phyloP scores from a whole-genome alignment of 2,797 vertebrate species.

The Monodelphis domestica region DNA sequence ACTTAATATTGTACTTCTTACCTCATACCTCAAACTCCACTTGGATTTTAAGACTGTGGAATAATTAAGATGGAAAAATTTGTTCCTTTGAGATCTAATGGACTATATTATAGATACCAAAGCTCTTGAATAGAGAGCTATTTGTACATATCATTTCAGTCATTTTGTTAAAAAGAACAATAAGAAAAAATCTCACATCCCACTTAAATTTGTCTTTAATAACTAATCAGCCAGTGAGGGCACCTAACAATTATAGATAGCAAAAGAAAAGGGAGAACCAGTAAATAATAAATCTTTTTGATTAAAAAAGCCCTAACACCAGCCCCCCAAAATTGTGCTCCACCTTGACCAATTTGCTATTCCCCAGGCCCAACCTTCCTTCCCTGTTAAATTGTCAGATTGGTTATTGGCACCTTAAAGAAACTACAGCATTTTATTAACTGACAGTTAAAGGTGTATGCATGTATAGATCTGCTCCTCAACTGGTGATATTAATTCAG shows the following conservation, averaged over 20 bases:
- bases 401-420: conserved; percentile 86
- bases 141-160: conserved; percentile 67
- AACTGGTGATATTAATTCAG: conserved; percentile 77
- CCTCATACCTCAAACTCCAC: conserved; percentile 47
- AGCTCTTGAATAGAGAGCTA: conserved; percentile 47
- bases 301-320: conserved; percentile 80
- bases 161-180: not conserved
- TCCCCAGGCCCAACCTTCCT: conserved; percentile 75
- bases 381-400: conserved; percentile 78
- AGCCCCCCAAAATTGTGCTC: conserved; percentile 78
- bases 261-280: conserved; percentile 76
- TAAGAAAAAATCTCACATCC: conserved; percentile 65
- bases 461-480: conserved; percentile 73
- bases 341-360: conserved; percentile 82
- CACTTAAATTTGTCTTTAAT: conserved; percentile 71
- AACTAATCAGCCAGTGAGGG: conserved; percentile 85
- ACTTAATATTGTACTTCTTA: conserved; percentile 43
- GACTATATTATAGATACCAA: conserved; percentile 64
- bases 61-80: conserved; percentile 38
- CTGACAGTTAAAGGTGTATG: conserved; percentile 82
- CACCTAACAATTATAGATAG: conserved; percentile 83
- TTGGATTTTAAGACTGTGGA: conserved; percentile 37
- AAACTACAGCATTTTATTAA: conserved; percentile 77
- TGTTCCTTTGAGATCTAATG: conserved; percentile 46
- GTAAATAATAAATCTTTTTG: conserved; percentile 83